Conservation (phyloP, 1,140 invertebrate species). For the Capitella teleta region DNA sequence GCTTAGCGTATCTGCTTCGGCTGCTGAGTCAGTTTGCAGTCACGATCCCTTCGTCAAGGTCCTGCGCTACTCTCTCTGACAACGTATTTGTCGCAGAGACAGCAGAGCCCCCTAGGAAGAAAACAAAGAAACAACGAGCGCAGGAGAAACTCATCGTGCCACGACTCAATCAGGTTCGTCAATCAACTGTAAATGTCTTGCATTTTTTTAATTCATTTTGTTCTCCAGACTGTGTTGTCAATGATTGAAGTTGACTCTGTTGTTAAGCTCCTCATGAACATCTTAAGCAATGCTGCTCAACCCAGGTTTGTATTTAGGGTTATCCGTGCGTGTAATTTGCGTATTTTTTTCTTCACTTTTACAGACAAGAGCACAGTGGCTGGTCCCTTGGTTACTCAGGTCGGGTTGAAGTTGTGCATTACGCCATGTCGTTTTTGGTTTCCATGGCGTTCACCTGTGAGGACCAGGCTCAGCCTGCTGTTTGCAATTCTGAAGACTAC, state of each 20-base stretch:
- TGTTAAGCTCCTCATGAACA: slow-evolving; percentile 68
- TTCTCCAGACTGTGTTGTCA: slow-evolving; percentile 54
- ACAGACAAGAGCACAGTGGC: no score
- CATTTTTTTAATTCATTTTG: slow-evolving; percentile 1
- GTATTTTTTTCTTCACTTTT: no score
- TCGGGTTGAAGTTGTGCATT: slow-evolving; percentile 59
- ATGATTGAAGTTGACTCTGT: slow-evolving; percentile 74
- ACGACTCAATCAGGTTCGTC: slow-evolving; percentile 49
- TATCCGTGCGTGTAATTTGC: no score
- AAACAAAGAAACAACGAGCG: slow-evolving; percentile 34
- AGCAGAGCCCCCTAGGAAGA: slow-evolving; percentile 30
- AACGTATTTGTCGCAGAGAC: slow-evolving; percentile 28
- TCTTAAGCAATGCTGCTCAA: slow-evolving; percentile 64
- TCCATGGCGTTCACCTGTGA: slow-evolving; percentile 69
- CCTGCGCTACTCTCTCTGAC: slow-evolving; percentile 24
- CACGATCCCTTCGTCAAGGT: slow-evolving; percentile 26
- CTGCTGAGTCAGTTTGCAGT: slow-evolving; percentile 69
- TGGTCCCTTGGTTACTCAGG: no score
- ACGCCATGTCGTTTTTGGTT: slow-evolving; percentile 66
- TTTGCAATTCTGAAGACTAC: slow-evolving; percentile 57
- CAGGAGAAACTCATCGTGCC: slow-evolving; percentile 55
- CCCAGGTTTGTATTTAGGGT: no score
- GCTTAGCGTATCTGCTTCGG: slow-evolving; percentile 71
- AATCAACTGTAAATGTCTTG: neutral
- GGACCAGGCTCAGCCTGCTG: slow-evolving; percentile 50